Evolutionary conservation across 2,797 vertebrate species (phyloP), one percentile per base, ranked within the genome.

Genomic region (Microctenopoma stevenorrisi): DNA sequence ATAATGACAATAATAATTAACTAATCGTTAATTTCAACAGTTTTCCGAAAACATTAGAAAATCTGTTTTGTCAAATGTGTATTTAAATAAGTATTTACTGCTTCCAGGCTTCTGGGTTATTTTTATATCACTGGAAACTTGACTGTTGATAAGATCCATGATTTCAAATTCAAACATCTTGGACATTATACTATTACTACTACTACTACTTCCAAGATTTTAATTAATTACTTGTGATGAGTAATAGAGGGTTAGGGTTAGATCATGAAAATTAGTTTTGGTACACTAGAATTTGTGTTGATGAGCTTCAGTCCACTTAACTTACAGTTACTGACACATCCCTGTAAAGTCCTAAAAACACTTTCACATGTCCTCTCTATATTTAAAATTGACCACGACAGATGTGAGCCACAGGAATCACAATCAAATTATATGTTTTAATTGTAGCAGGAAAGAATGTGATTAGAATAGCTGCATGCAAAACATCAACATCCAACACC

Each of bases 381-480:
- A 46, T 55, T 64, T 71, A 30, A 48, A 59, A 15, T 13, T 35
- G 51, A 64, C 18, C 11, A 0, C 52, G 53, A 18, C 35, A 50
- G 48, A 53, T 1, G 10, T 15, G 9, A 66, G 3, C 42, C 18
- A 49, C 18, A 50, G 16, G 15, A 52, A 37, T 50, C 7, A 8
- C 26, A 35, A 16, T 43, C 6, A 58, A 56, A 43, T 30, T 28
- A 46, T 7, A 38, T 10, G 13, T 55, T 48, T 70, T 28, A 46
- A 50, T 40, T 63, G 30, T n/a, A 44, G 15, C 33, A 62, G 50
- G 0, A 22, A 67, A 66, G n/a, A 42, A 56, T 37, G 18, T 28
- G 3, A 38, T n/a, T 5, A 38, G 18, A 53, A 12, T 67, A 30
- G 25, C 8, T 51, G 57, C 56, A 61, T 52, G n/a, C 16, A 52